A percentile compares a stretch with the other conserved stretches of the same genome.
Conservation (phyloP, 1,140 invertebrate species). For the Lithobius niger region DNA sequence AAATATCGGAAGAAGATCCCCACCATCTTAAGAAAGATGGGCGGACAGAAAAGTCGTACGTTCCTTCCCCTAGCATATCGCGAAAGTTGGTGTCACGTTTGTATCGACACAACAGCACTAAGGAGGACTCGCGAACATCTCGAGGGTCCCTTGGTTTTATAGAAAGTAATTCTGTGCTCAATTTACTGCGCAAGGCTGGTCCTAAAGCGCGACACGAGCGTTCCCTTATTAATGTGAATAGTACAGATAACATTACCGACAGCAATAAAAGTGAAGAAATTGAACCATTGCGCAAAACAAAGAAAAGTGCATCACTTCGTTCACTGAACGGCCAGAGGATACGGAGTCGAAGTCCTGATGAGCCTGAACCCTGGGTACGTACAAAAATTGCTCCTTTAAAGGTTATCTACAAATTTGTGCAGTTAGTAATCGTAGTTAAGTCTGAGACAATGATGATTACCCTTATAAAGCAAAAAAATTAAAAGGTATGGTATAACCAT, state of each 20-base stretch:
- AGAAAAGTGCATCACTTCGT: neutral
- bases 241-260: neutral
- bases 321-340: neutral
- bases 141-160: neutral
- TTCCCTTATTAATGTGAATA: neutral
- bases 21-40: neutral
- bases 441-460: too few species aligned
- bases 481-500: too few species aligned
- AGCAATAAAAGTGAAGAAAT: neutral
- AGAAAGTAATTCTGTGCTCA: neutral
- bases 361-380: slow-evolving; percentile 60
- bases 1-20: neutral
- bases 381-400: too few species aligned
- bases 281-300: neutral
- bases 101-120: neutral
- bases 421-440: too few species aligned
- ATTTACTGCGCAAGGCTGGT: neutral
- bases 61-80: neutral
- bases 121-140: neutral
- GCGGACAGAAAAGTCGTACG: neutral
- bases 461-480: too few species aligned
- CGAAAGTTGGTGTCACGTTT: neutral
- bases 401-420: too few species aligned
- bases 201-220: neutral
- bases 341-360: slow-evolving; percentile 40